These are phyloP conservation scores for Drosophila hydei DNA, from an alignment of 1,140 invertebrate genomes.

Conservation along the genomic window DNA sequence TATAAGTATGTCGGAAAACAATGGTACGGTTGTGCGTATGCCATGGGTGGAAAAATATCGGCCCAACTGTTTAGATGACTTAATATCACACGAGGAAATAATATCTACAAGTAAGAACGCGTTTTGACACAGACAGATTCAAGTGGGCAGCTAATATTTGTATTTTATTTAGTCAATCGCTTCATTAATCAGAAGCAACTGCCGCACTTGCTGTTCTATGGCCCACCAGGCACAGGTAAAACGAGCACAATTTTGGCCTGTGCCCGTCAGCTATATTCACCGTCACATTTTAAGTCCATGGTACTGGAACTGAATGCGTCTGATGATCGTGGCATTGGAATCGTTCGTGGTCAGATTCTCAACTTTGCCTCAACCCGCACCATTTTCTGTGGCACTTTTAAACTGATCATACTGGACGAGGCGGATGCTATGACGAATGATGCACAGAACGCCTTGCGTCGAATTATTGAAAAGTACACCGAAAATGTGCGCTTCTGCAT, in stretches of 20 bases:
- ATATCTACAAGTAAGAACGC: conserved; percentile 94
- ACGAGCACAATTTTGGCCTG: conserved; percentile 99
- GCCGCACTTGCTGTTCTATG: conserved; percentile 99
- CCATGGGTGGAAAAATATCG: conserved; percentile 98
- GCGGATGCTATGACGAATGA: conserved; percentile 99
- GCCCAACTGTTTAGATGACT: conserved; percentile 94
- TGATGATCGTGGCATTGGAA: conserved; percentile 99
- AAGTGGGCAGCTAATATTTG: background rate
- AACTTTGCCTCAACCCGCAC: conserved; percentile 99
- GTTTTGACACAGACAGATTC: background rate
- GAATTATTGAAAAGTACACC: conserved; percentile 99
- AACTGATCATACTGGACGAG: conserved; percentile 99
- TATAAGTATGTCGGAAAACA: conserved; percentile 56
- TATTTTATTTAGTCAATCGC: conserved; percentile 90
- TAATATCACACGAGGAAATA: conserved; percentile 99
- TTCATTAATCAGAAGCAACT: conserved; percentile 97
- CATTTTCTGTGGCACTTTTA: conserved; percentile 96
- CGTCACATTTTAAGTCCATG: conserved; percentile 88
- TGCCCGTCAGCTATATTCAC: conserved; percentile 96
- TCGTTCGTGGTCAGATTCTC: conserved; percentile 97
- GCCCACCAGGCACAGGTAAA: conserved; percentile 99
- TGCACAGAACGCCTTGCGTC: conserved; percentile 98
- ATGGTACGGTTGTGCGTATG: conserved; percentile 61
- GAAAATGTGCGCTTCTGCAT: conserved; percentile 99
- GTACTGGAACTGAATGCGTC: conserved; percentile 98